Conservation (phyloP, 2,888 invertebrate genomes). For the Drosophila pseudotakahashii region DNA sequence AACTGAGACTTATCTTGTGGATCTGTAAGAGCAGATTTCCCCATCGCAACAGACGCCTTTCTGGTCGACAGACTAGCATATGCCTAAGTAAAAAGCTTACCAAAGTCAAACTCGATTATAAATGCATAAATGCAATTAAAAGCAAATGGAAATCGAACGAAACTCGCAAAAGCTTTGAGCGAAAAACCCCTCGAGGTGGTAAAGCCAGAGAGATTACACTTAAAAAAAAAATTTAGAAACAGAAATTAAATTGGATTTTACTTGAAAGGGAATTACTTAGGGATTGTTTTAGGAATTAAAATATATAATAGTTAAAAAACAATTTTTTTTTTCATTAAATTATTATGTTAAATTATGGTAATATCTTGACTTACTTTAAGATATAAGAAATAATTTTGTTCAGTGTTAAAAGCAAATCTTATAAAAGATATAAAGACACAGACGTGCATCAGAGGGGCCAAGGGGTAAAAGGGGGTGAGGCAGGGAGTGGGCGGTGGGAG, state of each 20-base stretch:
- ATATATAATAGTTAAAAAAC: no score
- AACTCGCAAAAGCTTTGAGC: conserved; percentile 34
- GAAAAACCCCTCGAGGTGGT: conserved; percentile 5
- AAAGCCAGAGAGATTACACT: conserved; percentile 11
- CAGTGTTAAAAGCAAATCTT: conserved; percentile 34
- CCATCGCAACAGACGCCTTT: not conserved
- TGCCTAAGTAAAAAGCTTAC: conserved; percentile 40
- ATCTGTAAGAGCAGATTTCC: conserved; percentile 17
- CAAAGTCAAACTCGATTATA: conserved; percentile 57
- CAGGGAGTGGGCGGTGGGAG: conserved; percentile 9
- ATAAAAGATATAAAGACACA: conserved; percentile 58
- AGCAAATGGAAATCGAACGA: conserved; percentile 47
- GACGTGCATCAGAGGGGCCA: conserved; percentile 42
- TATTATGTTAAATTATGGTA: no score
- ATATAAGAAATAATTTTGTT: not conserved
- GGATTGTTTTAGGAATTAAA: no score
- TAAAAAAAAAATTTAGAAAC: not conserved
- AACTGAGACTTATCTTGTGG: conserved; percentile 24
- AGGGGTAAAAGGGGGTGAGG: not conserved
- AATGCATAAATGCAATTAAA: conserved; percentile 58
- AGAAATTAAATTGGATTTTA: not conserved
- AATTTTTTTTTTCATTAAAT: no score
- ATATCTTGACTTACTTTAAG: no score
- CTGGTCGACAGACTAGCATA: conserved; percentile 16
- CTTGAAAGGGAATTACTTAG: no score